Evolutionary conservation across 2,888 invertebrate genomes (phyloP).

Genomic region (Tribolium freemani): DNA sequence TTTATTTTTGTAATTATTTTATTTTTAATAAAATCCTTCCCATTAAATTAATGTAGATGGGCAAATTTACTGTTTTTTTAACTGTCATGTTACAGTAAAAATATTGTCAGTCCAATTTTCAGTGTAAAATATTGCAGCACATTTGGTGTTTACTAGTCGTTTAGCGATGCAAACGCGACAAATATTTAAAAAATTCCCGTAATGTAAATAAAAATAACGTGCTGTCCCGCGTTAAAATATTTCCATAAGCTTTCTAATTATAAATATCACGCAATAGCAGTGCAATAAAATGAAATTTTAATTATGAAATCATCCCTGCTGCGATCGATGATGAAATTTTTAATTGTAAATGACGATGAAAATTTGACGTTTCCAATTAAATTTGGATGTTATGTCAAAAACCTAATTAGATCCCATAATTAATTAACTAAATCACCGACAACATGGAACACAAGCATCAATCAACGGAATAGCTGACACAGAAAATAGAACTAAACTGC

Average conservation of each 20-base stretch:
- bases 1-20: not conserved
- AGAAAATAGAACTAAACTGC: conserved; percentile 28
- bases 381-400: conserved; percentile 38
- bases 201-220: conserved; percentile 18
- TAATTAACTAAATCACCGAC: conserved; percentile 36
- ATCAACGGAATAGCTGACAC: conserved; percentile 34
- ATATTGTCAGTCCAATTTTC: not conserved
- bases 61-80: not conserved
- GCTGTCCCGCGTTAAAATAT: conserved; percentile 1
- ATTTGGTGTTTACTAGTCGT: not conserved
- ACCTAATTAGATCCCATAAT: conserved; percentile 42
- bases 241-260: conserved; percentile 19
- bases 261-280: conserved; percentile 22
- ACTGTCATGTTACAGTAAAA: not conserved
- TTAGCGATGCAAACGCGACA: not conserved
- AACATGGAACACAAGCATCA: conserved; percentile 30
- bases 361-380: conserved; percentile 44
- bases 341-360: conserved; percentile 35
- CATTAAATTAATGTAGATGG: not conserved
- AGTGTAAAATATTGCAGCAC: not conserved
- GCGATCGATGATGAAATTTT: conserved; percentile 34
- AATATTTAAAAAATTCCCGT: conserved; percentile 3
- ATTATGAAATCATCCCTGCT: conserved; percentile 4
- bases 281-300: conserved; percentile 14
- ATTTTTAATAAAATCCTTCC: not conserved